Evolutionary conservation across 2,888 invertebrate species (phyloP), one percentile per base, ranked within the genome.

Genomic region (Lithodes maja): DNA sequence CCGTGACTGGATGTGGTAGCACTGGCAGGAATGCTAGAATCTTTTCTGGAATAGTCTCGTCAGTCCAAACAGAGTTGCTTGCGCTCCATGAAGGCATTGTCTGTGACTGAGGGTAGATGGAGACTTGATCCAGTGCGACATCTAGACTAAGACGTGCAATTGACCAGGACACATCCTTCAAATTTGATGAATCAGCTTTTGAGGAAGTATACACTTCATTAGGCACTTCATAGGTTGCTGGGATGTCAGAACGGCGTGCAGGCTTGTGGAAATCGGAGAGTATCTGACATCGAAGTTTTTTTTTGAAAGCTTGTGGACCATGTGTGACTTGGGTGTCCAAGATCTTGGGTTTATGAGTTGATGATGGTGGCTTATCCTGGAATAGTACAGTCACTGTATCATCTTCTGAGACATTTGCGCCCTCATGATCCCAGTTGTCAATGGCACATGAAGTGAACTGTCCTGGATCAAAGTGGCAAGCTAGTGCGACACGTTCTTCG

Each of bases 341-440:
- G 9, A 83, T 75, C 75, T 52, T 82, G 1, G 82, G 82, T 68
- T 82, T 83, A 17, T 50, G 49, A 7, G 53, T 17, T 74, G 53
- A 83, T 7, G 84, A 7, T 7, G 53, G 54, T 17, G 71, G 83
- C 52, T 83, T 83, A 52, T 83, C 71, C 71, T 84, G 77, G 49
- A 15, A 77, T 50, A 84, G 75, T 2, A 83, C 61, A 55, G 77
- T 77, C 74, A 84, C 75, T 75, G 54, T 75, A 74, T 84, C 84
- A 84, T 84, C 33, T 17, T 75, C 84, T 55, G 84, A 84, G 2
- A 84, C 77, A 75, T 75, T 75, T 52, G 74, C 15, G n/a, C 61
- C 75, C 49, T 75, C 84, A 55, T 84, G 84, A n/a, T 84, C 77
- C 84, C 77, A 77, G 77, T 75, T 75, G 61, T 84, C 84, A 12